phyloP scores from a whole-genome alignment of 2,113 vertebrate species.

The Tenebrosternarchus preto region DNA sequence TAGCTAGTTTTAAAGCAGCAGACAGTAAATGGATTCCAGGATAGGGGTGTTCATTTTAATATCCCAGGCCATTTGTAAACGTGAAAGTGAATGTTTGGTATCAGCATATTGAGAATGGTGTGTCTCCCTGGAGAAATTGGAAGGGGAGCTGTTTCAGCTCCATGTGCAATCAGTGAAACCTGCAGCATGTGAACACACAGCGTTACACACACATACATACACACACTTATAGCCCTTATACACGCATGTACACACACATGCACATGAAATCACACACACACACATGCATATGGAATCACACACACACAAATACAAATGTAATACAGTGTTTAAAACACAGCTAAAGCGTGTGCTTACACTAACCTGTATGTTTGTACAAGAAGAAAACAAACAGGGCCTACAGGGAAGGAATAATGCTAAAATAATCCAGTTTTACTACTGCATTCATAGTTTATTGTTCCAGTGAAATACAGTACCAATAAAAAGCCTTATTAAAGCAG shows the following conservation, averaged over 20 bases:
- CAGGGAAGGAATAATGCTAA: background rate
- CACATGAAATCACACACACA: background rate
- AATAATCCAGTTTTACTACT: background rate
- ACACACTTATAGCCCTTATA: background rate
- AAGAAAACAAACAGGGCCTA: background rate
- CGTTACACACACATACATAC: background rate
- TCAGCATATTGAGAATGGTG: constrained; percentile 66
- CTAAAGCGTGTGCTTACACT: too few species aligned
- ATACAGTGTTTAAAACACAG: background rate
- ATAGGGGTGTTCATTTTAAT: constrained; percentile 67
- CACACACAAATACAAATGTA: background rate
- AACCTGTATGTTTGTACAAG: background rate
- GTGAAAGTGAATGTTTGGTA: constrained; percentile 55
- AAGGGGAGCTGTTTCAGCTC: constrained; percentile 33
- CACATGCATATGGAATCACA: background rate
- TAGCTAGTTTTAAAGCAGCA: constrained; percentile 60
- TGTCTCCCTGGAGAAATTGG: constrained; percentile 54
- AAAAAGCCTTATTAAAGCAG: background rate
- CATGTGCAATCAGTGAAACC: constrained; percentile 23
- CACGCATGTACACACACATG: background rate
- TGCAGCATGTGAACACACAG: background rate
- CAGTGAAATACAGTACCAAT: background rate
- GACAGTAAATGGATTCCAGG: constrained; percentile 65
- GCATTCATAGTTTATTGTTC: background rate
- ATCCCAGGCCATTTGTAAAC: constrained; percentile 65